Evolutionary conservation across 2,888 invertebrate genomes (phyloP).

Genomic region (Drosophila subsilvestris): DNA sequence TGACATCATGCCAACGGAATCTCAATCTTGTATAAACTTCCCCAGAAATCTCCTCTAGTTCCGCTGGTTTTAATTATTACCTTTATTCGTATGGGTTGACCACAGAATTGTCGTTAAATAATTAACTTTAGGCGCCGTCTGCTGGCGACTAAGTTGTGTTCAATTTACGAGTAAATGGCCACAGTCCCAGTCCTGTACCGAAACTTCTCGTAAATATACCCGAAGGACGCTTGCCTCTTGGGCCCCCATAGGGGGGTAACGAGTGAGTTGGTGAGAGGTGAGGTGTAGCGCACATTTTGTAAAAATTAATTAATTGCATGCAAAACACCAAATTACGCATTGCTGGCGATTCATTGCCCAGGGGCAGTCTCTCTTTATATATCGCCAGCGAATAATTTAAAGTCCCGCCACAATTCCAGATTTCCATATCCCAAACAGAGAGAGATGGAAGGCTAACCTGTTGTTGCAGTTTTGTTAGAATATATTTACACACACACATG

Average conservation of each 20-base stretch:
- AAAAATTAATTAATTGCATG: conserved; percentile 63
- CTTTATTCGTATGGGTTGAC: conserved; percentile 34
- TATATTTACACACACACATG: not conserved
- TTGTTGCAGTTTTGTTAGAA: conserved; percentile 40
- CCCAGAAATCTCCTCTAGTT: conserved; percentile 26
- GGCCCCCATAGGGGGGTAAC: no score
- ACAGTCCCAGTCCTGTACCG: conserved; percentile 5
- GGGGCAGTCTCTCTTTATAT: conserved; percentile 36
- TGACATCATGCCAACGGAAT: conserved; percentile 62
- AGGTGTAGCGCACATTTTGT: conserved; percentile 6
- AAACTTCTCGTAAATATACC: conserved; percentile 11
- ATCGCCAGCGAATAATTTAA: conserved; percentile 43
- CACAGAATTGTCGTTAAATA: conserved; percentile 57
- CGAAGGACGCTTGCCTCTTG: conserved; percentile 12
- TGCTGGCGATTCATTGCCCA: conserved; percentile 21
- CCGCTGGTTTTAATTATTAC: not conserved
- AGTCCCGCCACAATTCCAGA: conserved; percentile 15
- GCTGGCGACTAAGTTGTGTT: conserved; percentile 15
- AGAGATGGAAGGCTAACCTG: conserved; percentile 18
- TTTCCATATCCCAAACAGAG: conserved; percentile 16
- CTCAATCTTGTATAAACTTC: conserved; percentile 32
- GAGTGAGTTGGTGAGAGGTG: not conserved
- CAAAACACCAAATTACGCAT: conserved; percentile 75
- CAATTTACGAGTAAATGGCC: conserved; percentile 16
- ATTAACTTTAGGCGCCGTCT: conserved; percentile 38